Percentiles rank a stretch among this genome's conserved stretches.
Evolutionary conservation across 2,888 invertebrate species (phyloP).

Genomic region (Diachrysia chrysitis): DNA sequence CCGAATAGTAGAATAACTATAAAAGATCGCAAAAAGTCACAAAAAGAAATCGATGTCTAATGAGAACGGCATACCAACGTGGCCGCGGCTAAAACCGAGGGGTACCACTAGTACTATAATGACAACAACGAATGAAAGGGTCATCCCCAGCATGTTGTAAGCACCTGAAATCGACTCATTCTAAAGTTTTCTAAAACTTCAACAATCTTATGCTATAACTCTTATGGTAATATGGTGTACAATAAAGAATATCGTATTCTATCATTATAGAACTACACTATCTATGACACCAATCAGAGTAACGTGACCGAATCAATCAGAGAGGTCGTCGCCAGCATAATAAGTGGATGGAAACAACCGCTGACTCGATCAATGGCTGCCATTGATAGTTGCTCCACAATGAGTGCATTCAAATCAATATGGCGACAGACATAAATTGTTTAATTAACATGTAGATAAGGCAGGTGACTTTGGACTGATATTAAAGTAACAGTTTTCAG

Average conservation of each 20-base stretch:
- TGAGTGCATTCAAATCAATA: not conserved
- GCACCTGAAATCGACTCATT: too few relatives aligned
- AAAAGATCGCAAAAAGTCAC: too few relatives aligned
- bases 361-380: not conserved
- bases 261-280: not conserved
- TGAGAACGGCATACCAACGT: too few relatives aligned
- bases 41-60: too few relatives aligned
- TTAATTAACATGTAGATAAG: not conserved
- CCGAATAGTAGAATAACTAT: too few relatives aligned
- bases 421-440: not conserved
- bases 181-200: too few relatives aligned
- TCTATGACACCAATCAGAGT: not conserved
- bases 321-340: not conserved
- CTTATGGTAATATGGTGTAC: too few relatives aligned
- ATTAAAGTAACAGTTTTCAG: not conserved
- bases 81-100: too few relatives aligned
- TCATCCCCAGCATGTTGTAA: too few relatives aligned
- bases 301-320: conserved; percentile 1
- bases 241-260: not conserved
- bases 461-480: not conserved
- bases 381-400: not conserved
- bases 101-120: too few relatives aligned
- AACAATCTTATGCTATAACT: too few relatives aligned
- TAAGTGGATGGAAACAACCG: conserved; percentile 1
- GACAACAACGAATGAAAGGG: too few relatives aligned